Evolutionary conservation across 2,797 vertebrate species (phyloP).

Genomic region (Leptoclinus maculatus): DNA sequence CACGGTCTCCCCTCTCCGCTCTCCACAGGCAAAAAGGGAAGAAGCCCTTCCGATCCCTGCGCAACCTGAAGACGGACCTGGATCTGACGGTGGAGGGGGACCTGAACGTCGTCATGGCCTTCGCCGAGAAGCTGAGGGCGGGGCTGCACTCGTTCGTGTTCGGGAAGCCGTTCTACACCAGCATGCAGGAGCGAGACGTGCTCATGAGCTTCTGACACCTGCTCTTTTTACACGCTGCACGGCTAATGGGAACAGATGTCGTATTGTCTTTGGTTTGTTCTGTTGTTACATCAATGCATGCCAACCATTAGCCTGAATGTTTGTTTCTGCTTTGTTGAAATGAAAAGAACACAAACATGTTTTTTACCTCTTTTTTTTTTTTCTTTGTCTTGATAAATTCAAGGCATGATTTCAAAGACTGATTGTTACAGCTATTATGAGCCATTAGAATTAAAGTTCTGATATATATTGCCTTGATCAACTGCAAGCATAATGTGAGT

Average conservation of each 20-base stretch:
- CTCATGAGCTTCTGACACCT: constrained; percentile 91
- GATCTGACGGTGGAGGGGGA: constrained; percentile 95
- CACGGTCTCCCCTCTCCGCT: background rate
- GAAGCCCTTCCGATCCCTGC: constrained; percentile 94
- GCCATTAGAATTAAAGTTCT: constrained; percentile 41
- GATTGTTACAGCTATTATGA: constrained; percentile 51
- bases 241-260: background rate
- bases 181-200: constrained; percentile 93
- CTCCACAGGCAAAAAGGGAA: constrained; percentile 94
- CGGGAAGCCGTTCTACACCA: constrained; percentile 94
- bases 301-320: background rate
- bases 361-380: constrained; percentile 22
- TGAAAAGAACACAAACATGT: background rate
- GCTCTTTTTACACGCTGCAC: background rate
- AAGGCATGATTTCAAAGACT: constrained; percentile 13
- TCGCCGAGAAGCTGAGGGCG: constrained; percentile 96
- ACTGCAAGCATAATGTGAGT: constrained; percentile 27
- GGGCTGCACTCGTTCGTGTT: constrained; percentile 97
- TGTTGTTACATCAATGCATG: constrained; percentile 32
- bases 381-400: constrained; percentile 25
- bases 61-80: constrained; percentile 94
- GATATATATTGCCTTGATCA: constrained; percentile 42
- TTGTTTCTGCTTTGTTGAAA: constrained; percentile 32
- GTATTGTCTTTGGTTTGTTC: background rate
- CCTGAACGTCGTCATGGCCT: constrained; percentile 96